Base-by-base conservation (phyloP, 2,888 invertebrate species). In the Nineta flava region DNA sequence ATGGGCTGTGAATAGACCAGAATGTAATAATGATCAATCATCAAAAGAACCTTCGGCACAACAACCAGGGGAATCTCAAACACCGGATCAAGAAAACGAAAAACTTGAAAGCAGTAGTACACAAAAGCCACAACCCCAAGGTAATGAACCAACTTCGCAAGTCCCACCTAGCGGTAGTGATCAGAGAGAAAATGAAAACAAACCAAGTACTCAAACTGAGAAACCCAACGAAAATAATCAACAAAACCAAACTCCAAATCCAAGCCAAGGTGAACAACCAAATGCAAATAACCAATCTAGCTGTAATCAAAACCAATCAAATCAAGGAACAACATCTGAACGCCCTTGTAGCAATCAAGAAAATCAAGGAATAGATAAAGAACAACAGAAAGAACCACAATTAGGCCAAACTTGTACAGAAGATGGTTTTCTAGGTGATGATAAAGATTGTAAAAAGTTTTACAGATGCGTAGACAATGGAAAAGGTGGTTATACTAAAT, bases 1-100 rank as follows among this genome's bases (percentile, higher is more conserved):
- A 35, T 77, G 76, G 71, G 74, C 76, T 51, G 76, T 76, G 21
- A 72, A 72, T 44, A 40, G 50, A 32, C 34, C 47, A n/a, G 47
- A 45, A 9, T 51, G 41, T 41, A 26, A 13, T n/a, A 15, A 17
- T 13, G 5, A 54, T 26, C 51, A 41, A 45, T 55, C 16, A 43
- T n/a, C 54, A 43, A 58, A 57, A 55, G 47, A 50, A 47, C 49
- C 34, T 46, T 38, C 10, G 40, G 35, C 46, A 41, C 43, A 19
- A 46, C 48, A 40, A 9, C 47, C 46, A 34, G 38, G 43, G 40
- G 31, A 13, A 13, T 9, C 10, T 38, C 42, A 10, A 15, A 16
- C 40, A 12, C 50, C 46, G 10, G 51, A 50, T 42, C 51, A 51
- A 45, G 49, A 43, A 59, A 52, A 53, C 64, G 66, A 46, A 61